A percentile compares a stretch with the other conserved stretches of the same genome.
These are phyloP conservation scores for Alexandromys fortis DNA, from an alignment of 2,113 vertebrate genomes.

Conservation along the genomic window DNA sequence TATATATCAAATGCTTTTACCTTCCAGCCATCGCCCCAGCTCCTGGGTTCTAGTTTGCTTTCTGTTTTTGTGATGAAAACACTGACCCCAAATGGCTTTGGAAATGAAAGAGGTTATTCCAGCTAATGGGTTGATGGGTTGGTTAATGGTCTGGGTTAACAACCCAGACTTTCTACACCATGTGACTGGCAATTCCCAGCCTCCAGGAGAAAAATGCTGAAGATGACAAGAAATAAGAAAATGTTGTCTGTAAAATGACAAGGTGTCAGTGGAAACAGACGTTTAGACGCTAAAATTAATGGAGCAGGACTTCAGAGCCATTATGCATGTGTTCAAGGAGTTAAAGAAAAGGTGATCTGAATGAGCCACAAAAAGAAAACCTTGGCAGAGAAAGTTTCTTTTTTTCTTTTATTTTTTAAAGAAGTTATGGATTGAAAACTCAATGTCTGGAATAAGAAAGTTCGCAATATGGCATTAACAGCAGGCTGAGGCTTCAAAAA, in stretches of 20 bases:
- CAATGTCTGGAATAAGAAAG: conserved; percentile 17
- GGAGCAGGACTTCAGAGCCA: background rate
- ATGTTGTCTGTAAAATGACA: background rate
- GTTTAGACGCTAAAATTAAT: conserved; percentile 22
- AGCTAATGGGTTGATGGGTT: background rate
- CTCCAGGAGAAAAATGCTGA: background rate
- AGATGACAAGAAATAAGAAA: background rate
- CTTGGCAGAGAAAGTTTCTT: background rate
- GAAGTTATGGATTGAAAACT: background rate
- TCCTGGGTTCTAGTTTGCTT: too few relatives aligned
- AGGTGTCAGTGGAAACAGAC: background rate
- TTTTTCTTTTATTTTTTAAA: background rate
- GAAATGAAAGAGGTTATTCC: background rate
- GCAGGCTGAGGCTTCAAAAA: background rate
- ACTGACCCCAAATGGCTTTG: background rate
- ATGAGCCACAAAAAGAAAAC: background rate
- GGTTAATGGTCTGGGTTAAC: background rate
- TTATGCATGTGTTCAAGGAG: background rate
- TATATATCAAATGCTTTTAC: too few relatives aligned
- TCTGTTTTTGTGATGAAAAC: background rate
- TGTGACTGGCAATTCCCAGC: background rate
- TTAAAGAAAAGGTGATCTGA: conserved; percentile 12
- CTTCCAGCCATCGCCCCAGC: background rate
- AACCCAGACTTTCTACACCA: background rate
- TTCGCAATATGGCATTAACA: conserved; percentile 37